Evolutionary conservation across 1,140 invertebrate genomes (phyloP).

Genomic region (Proales similis): DNA sequence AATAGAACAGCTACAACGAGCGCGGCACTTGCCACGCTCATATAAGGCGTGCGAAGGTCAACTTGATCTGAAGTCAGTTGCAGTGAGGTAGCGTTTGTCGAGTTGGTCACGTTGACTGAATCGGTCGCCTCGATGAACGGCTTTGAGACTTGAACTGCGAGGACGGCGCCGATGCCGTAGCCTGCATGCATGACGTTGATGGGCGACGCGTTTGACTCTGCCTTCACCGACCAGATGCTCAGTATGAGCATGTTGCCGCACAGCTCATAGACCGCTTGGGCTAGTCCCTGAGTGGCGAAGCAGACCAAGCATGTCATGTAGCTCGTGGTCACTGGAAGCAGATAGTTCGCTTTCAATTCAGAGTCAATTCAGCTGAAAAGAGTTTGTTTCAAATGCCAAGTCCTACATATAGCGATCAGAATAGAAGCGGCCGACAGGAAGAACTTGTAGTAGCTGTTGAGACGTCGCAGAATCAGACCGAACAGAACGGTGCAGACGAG

Average conservation of each 20-base stretch:
- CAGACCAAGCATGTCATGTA: conserved; percentile 2
- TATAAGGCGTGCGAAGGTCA: too few species aligned
- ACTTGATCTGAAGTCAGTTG: too few species aligned
- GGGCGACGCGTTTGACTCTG: conserved; percentile 14
- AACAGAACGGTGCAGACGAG: conserved; percentile 6
- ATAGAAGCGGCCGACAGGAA: conserved; percentile 5
- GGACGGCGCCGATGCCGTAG: conserved; percentile 31
- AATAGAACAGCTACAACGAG: too few species aligned
- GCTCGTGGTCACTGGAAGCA: conserved; percentile 23
- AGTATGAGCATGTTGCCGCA: conserved; percentile 20
- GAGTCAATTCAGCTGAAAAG: neutral
- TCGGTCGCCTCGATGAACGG: conserved; percentile 21
- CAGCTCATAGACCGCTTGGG: conserved; percentile 30
- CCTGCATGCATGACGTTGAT: conserved; percentile 37
- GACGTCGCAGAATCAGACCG: conserved; percentile 8
- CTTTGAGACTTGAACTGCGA: conserved; percentile 20
- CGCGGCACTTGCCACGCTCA: too few species aligned
- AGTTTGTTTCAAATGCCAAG: neutral
- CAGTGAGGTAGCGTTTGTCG: too few species aligned
- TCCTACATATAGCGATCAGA: neutral
- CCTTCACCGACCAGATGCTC: conserved; percentile 2
- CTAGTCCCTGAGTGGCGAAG: conserved; percentile 3
- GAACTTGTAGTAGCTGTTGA: neutral
- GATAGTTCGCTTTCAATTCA: conserved; percentile 9
- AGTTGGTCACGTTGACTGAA: too few species aligned